A percentile compares a stretch with the other conserved stretches of the same genome.
phyloP scores from a whole-genome alignment of 1,140 invertebrate species.

The Saxidomus purpurata region DNA sequence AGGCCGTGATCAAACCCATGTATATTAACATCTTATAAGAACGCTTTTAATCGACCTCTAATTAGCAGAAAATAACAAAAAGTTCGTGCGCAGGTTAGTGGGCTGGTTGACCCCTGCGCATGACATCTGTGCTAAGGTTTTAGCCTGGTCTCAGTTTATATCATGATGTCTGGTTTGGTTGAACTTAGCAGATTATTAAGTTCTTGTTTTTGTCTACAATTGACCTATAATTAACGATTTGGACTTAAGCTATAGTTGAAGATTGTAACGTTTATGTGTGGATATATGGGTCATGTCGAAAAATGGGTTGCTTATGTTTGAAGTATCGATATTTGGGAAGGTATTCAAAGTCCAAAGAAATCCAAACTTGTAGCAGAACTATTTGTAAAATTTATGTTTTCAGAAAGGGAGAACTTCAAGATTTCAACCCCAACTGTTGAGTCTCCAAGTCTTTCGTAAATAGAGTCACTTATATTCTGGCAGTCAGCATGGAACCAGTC shows the following conservation, averaged over 20 bases:
- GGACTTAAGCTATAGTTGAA: not conserved
- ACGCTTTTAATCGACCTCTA: too few species aligned
- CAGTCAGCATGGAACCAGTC: constrained; percentile 29
- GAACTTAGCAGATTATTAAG: constrained; percentile 5
- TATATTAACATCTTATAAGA: too few species aligned
- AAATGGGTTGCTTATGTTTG: too few species aligned
- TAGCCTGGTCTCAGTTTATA: not conserved
- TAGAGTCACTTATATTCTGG: constrained; percentile 22
- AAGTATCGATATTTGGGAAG: not conserved
- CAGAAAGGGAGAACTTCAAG: constrained; percentile 34
- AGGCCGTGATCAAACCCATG: too few species aligned
- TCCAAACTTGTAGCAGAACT: not conserved
- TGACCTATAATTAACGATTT: too few species aligned
- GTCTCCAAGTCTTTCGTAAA: constrained; percentile 36
- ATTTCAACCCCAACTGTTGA: constrained; percentile 2
- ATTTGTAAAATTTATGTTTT: constrained; percentile 37
- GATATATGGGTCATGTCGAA: not conserved
- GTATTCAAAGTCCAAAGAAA: not conserved
- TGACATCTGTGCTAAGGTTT: not conserved
- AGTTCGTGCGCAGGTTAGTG: too few species aligned
- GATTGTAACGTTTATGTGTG: not conserved
- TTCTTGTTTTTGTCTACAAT: too few species aligned
- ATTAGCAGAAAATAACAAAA: too few species aligned
- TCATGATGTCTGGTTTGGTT: constrained; percentile 7
- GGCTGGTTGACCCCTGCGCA: too few species aligned